A percentile compares a stretch with the other conserved stretches of the same genome.
Evolutionary conservation across 2,888 invertebrate species (phyloP).

Genomic region (Lordiphosa fenestrarum): DNA sequence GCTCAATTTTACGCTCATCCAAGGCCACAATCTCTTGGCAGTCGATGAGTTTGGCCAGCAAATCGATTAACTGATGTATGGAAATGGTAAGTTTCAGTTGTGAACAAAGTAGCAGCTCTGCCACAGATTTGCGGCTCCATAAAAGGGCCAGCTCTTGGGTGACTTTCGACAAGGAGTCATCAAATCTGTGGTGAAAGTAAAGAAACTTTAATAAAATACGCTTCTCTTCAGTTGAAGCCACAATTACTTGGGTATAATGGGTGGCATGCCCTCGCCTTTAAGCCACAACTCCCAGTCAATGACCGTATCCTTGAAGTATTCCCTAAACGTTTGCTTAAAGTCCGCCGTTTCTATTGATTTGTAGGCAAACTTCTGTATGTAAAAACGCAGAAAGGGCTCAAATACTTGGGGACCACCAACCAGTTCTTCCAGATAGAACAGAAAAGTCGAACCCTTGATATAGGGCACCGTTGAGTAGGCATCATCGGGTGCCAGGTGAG

Average conservation of each 20-base stretch:
- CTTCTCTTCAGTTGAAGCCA: too few species aligned
- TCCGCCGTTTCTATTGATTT: conserved; percentile 91
- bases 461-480: conserved; percentile 95
- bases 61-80: conserved; percentile 85
- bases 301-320: conserved; percentile 84
- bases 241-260: conserved; percentile 87
- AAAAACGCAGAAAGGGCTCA: conserved; percentile 91
- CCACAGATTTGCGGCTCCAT: conserved; percentile 82
- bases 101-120: conserved; percentile 79
- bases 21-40: conserved; percentile 79
- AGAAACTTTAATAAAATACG: conserved; percentile 5
- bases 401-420: conserved; percentile 90
- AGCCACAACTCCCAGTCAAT: conserved; percentile 95
- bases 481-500: conserved; percentile 93
- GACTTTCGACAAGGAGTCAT: conserved; percentile 84
- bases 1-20: conserved; percentile 82
- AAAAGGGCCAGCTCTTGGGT: conserved; percentile 83
- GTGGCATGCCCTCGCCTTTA: conserved; percentile 92
- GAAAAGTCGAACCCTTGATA: conserved; percentile 94
- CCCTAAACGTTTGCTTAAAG: conserved; percentile 87
- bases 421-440: conserved; percentile 91
- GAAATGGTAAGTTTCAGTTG: conserved; percentile 83
- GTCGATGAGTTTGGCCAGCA: conserved; percentile 86
- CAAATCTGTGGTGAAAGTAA: conserved; percentile 82
- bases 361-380: conserved; percentile 89